Conservation (phyloP, 2,888 invertebrate species). For the Erpobdella octoculata region DNA sequence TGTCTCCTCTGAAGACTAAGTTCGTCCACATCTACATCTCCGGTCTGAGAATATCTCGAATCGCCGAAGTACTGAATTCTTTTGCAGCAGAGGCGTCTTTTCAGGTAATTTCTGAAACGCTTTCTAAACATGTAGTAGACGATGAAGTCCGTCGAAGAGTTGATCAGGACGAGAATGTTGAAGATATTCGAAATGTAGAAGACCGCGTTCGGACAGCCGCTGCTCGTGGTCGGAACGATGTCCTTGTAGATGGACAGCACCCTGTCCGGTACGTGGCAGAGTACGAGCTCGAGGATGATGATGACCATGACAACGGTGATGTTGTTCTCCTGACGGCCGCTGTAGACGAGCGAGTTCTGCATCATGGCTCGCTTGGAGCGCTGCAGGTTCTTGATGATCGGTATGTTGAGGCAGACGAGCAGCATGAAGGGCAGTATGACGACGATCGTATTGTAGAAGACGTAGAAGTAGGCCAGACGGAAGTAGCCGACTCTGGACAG, state of each 20-base stretch:
- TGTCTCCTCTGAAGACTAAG: not conserved
- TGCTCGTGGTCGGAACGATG: not conserved
- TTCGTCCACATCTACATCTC: constrained; percentile 4
- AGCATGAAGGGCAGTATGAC: constrained; percentile 29
- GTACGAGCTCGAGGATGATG: constrained; percentile 31
- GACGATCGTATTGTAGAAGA: constrained; percentile 29
- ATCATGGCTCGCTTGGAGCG: constrained; percentile 24
- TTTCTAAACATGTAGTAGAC: constrained; percentile 33
- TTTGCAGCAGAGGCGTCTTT: constrained; percentile 20
- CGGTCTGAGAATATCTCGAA: not conserved
- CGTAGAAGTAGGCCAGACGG: constrained; percentile 21
- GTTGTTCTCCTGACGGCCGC: constrained; percentile 32
- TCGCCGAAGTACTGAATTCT: not conserved
- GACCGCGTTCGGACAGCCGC: constrained; percentile 21
- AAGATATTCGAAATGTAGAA: constrained; percentile 25
- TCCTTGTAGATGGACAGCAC: constrained; percentile 21
- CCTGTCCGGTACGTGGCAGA: constrained; percentile 35
- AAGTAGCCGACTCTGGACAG: not conserved
- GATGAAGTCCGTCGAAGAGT: constrained; percentile 34
- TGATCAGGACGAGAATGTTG: constrained; percentile 31
- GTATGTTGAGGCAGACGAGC: constrained; percentile 30
- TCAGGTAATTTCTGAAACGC: constrained; percentile 30
- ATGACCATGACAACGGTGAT: constrained; percentile 34
- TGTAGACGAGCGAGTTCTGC: constrained; percentile 26
- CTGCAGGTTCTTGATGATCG: constrained; percentile 27